Conservation (phyloP, 2,113 vertebrate genomes). For the Onychostruthus taczanowskii region DNA sequence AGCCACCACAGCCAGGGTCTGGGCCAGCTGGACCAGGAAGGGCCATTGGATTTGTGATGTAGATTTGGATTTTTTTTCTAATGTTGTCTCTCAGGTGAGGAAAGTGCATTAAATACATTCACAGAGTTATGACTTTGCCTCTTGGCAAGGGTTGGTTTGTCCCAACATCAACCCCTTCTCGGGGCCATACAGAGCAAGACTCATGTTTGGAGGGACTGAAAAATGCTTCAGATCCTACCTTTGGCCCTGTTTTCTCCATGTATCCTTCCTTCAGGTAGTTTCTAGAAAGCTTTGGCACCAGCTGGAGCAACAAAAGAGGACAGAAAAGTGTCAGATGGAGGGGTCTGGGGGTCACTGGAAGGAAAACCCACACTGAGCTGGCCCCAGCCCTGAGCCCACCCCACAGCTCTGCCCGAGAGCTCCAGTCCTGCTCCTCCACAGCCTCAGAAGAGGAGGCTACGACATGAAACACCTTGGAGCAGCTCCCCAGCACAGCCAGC, state of each 20-base stretch:
- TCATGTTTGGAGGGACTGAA: rapidly evolving
- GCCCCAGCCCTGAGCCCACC: not conserved
- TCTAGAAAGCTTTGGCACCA: conserved; percentile 93
- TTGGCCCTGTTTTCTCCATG: conserved; percentile 86
- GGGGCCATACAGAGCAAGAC: not conserved
- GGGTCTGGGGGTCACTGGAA: not conserved
- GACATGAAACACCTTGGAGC: not conserved
- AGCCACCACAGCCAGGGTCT: not conserved
- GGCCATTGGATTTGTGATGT: not conserved
- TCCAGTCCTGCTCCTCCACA: not conserved
- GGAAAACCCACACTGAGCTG: rapidly evolving
- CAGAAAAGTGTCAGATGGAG: not conserved
- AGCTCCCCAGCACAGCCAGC: not conserved
- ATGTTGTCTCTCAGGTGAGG: not conserved
- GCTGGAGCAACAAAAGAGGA: conserved; percentile 31
- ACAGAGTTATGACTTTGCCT: rapidly evolving
- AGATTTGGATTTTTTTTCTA: not conserved
- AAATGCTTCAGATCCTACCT: conserved; percentile 71
- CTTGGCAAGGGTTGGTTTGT: not conserved
- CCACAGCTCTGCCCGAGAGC: not conserved
- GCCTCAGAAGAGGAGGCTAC: rapidly evolving
- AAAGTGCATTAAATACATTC: not conserved
- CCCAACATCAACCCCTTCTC: not conserved
- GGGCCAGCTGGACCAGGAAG: not conserved
- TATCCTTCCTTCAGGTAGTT: conserved; percentile 88